phyloP scores from a whole-genome alignment of 2,888 invertebrate genomes.

The Stenotaenia linearis region DNA sequence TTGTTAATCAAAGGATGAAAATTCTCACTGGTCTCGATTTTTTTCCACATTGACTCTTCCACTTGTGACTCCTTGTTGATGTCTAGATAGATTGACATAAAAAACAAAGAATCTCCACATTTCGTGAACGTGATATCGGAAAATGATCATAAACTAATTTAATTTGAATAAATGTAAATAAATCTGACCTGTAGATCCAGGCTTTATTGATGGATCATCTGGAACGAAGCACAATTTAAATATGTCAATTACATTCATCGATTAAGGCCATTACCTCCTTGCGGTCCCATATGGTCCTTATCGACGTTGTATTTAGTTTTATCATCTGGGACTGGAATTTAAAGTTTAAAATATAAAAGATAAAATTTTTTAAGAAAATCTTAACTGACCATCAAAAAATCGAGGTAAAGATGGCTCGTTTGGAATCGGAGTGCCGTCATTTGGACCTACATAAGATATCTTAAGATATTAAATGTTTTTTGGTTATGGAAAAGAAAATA shows the following conservation, averaged over 20 bases:
- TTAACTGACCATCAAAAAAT: neutral
- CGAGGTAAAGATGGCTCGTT: neutral
- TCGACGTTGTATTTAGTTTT: neutral
- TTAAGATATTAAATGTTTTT: neutral
- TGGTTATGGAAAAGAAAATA: neutral
- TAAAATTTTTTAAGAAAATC: no score
- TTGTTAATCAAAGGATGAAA: neutral
- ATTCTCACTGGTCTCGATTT: neutral
- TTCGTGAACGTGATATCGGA: no score
- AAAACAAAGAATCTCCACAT: constrained; percentile 8
- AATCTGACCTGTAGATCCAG: neutral
- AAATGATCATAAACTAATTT: no score
- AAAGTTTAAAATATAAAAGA: no score
- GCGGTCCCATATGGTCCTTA: neutral
- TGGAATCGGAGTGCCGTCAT: neutral
- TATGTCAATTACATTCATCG: neutral
- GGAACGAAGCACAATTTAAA: neutral
- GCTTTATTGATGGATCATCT: neutral
- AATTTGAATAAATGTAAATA: neutral
- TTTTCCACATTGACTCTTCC: neutral
- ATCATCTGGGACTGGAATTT: neutral
- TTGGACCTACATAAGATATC: neutral
- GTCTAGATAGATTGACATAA: neutral
- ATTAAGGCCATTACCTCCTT: neutral
- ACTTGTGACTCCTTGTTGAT: neutral